Base-by-base conservation (phyloP, 1,140 invertebrate genomes). In the Hyposmocoma kahamanoa region DNA sequence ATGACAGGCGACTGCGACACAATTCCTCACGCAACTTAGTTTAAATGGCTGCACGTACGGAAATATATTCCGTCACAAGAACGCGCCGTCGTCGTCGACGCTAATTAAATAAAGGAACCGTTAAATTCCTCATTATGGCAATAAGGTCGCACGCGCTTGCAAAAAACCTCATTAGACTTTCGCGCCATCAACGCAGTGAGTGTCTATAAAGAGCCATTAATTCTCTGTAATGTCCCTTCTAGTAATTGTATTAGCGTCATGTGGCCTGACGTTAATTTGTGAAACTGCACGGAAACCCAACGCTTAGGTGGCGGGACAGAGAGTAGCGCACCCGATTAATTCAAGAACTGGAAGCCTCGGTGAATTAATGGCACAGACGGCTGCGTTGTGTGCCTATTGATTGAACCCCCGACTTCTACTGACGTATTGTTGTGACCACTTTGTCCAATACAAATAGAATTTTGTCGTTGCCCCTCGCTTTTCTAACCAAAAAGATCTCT, bases 201-300 rank as follows among this genome's bases (percentile, higher is more conserved):
- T n/a, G n/a, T n/a, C n/a, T n/a, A n/a, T n/a, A 30, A 30, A 13
- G 10, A 13, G 28, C 10, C 10, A 30, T 10, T n/a, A 30, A 13
- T 30, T 30, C 28, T 30, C 10, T 10, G 3, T 9, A 50, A 22
- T 46, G 45, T 5, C 50, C 44, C 45, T 48, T 57, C 54, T 44
- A 61, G 61, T 68, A 72, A 72, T 72, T 68, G 65, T 60, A 65
- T 65, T 71, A 61, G 59, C 56, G 62, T 62, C 57, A 42, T 68
- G 62, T 62, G 59, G 59, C 56, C 62, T 61, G 59, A 70, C 59
- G 74, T 72, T 72, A 78, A 81, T 79, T 77, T 75, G 75, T 75
- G 73, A 79, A 74, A 70, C 73, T 70, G 67, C 62, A 68, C 63
- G 65, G 67, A 74, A 75, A 76, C 62, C 72, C 62, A 57, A 72